Conservation (phyloP, 2,888 invertebrate species). For the Alitta virens region DNA sequence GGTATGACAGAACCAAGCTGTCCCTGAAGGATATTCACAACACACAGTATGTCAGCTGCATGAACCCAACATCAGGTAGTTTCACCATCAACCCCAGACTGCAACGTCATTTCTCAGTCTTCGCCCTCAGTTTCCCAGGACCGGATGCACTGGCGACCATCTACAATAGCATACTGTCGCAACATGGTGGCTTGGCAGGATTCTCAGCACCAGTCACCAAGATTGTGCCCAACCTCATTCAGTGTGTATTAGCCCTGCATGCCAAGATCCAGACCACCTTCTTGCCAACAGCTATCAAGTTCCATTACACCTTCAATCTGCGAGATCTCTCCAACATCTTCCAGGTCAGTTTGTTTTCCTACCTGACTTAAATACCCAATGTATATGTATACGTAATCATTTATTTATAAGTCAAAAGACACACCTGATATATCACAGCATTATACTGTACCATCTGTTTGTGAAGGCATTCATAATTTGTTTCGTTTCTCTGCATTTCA, state of each 20-base stretch:
- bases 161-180: constrained; percentile 77
- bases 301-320: constrained; percentile 94
- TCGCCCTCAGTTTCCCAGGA: constrained; percentile 74
- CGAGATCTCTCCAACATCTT: constrained; percentile 93
- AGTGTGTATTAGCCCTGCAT: constrained; percentile 81
- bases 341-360: constrained; percentile 68
- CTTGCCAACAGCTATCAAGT: constrained; percentile 92
- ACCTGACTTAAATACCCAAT: neutral
- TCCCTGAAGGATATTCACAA: constrained; percentile 92
- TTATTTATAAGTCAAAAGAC: no score
- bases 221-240: constrained; percentile 72
- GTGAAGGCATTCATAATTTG: no score
- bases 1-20: constrained; percentile 90
- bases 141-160: constrained; percentile 80
- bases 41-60: constrained; percentile 93
- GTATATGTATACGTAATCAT: no score
- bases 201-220: constrained; percentile 65
- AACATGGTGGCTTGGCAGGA: constrained; percentile 36
- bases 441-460: no score
- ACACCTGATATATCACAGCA: no score
- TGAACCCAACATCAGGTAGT: constrained; percentile 97
- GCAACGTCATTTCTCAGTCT: constrained; percentile 64
- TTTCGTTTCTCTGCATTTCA: constrained; percentile 55
- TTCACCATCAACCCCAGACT: constrained; percentile 94
- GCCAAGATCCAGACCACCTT: constrained; percentile 83